phyloP scores from a whole-genome alignment of 2,888 invertebrate genomes.

The Ephialtes manifestator region DNA sequence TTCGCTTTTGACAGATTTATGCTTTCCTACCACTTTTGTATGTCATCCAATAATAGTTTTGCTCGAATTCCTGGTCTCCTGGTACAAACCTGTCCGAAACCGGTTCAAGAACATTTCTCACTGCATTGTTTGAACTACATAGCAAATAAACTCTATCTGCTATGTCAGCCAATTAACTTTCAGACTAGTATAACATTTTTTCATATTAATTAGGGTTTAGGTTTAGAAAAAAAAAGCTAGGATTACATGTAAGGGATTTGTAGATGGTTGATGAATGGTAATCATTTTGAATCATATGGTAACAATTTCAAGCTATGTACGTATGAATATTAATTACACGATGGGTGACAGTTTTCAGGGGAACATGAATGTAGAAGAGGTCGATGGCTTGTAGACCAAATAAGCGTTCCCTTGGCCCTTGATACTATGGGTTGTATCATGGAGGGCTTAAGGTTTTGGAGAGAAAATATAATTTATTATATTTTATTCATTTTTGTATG shows the following conservation, averaged over 20 bases:
- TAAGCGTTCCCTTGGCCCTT: constrained; percentile 77
- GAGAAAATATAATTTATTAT: not conserved
- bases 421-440: constrained; percentile 1
- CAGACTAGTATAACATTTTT: not conserved
- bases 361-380: constrained; percentile 79
- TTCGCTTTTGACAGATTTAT: constrained; percentile 77
- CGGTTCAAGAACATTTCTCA: constrained; percentile 73
- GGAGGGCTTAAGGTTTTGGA: constrained; percentile 13
- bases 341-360: constrained; percentile 84
- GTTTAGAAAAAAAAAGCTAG: not conserved
- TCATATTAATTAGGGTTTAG: not conserved
- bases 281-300: constrained; percentile 23
- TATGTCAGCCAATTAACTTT: not conserved
- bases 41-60: constrained; percentile 84
- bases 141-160: not conserved
- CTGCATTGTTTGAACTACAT: not conserved
- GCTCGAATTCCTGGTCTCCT: constrained; percentile 79
- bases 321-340: constrained; percentile 85
- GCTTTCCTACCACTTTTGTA: constrained; percentile 85
- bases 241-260: not conserved
- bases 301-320: constrained; percentile 57
- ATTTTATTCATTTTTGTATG: not conserved
- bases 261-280: not conserved
- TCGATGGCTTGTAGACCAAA: constrained; percentile 73
- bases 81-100: constrained; percentile 77